Evolutionary conservation across 1,140 invertebrate genomes (phyloP).

Genomic region (Latrodectus geometricus): DNA sequence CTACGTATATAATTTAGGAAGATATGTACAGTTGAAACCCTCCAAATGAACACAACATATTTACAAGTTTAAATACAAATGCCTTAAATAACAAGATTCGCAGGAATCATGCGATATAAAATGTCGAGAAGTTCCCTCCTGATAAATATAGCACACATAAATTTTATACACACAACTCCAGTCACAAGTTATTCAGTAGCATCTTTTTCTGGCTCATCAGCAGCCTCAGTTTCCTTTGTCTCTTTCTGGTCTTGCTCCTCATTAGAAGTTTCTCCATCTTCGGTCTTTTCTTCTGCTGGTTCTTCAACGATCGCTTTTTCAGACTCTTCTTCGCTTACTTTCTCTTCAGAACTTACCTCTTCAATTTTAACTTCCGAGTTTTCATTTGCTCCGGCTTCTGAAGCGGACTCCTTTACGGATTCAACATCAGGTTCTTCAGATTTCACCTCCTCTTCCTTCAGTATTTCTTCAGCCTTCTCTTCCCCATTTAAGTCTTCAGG

Average conservation of each 20-base stretch:
- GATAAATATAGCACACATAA: too few species aligned
- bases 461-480: not conserved
- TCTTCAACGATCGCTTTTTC: not conserved
- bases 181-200: not conserved
- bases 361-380: not conserved
- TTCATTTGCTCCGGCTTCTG: not conserved
- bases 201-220: slow-evolving; percentile 11
- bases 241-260: not conserved
- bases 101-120: too few species aligned
- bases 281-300: not conserved
- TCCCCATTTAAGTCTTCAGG: slow-evolving; percentile 8
- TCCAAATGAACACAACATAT: too few species aligned
- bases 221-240: not conserved
- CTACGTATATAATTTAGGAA: too few species aligned
- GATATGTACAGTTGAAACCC: too few species aligned
- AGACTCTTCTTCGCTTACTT: not conserved
- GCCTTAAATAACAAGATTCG: too few species aligned
- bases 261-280: not conserved
- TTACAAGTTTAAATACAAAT: too few species aligned
- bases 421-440: not conserved
- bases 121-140: too few species aligned
- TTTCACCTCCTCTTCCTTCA: not conserved
- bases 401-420: not conserved
- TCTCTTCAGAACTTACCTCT: slow-evolving; percentile 12
- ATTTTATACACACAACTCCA: too few species aligned